These are phyloP conservation scores for Mesocentrotus franciscanus DNA, from an alignment of 53 echinoderm and acorn worm species.

Conservation along the genomic window DNA sequence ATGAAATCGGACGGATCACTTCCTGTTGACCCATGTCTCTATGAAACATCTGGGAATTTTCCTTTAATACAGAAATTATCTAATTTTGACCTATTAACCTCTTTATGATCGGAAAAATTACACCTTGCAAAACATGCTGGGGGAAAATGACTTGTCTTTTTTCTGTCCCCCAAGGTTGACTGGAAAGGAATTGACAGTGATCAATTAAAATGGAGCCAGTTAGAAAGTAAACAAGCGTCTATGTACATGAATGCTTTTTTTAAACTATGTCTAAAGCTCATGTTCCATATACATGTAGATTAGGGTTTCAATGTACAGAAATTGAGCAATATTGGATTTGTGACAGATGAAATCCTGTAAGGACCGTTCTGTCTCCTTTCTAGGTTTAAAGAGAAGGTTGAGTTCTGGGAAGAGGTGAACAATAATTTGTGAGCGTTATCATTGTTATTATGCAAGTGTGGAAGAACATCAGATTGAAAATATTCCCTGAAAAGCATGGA, in stretches of 20 bases:
- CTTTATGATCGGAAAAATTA: not conserved
- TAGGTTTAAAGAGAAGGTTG: too few relatives aligned
- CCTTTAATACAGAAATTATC: not conserved
- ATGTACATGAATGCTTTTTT: not conserved
- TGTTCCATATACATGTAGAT: too few relatives aligned
- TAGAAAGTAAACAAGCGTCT: not conserved
- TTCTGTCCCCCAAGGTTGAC: not conserved
- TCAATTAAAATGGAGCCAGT: not conserved
- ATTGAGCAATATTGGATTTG: too few relatives aligned
- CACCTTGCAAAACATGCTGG: constrained; percentile 13
- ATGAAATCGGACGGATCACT: constrained; percentile 14
- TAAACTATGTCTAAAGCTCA: not conserved
- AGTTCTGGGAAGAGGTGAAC: too few relatives aligned
- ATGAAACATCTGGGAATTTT: constrained; percentile 27
- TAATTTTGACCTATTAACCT: constrained; percentile 3
- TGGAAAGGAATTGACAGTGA: not conserved
- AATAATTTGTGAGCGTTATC: too few relatives aligned
- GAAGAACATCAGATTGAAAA: too few relatives aligned
- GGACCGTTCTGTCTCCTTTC: too few relatives aligned
- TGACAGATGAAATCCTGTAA: too few relatives aligned
- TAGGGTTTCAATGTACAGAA: too few relatives aligned
- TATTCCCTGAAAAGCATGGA: too few relatives aligned
- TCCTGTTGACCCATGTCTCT: constrained; percentile 27
- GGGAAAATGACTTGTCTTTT: not conserved
- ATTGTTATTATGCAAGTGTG: too few relatives aligned